Evolutionary conservation across 2,113 vertebrate species (phyloP).

Genomic region (Chlorodrepanis virens): DNA sequence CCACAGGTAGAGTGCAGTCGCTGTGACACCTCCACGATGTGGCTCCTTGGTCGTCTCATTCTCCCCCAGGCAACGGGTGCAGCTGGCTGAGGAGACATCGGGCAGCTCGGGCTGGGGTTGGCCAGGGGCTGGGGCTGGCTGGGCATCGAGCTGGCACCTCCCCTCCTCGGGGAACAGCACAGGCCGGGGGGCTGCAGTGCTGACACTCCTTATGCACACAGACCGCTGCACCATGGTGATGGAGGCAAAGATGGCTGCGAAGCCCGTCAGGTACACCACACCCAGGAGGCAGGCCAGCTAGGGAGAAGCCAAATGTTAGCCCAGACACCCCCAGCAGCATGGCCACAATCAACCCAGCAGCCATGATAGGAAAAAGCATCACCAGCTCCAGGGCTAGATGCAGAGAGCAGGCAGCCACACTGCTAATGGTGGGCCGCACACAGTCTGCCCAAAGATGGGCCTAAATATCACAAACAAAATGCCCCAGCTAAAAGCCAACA

Average conservation of each 20-base stretch:
- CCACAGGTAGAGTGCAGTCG: conserved; percentile 80
- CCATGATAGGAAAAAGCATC: rapidly evolving
- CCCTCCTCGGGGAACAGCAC: not conserved
- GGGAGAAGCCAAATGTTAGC: not conserved
- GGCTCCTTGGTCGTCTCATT: conserved; percentile 1
- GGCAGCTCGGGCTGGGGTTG: not conserved
- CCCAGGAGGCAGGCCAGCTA: conserved; percentile 91
- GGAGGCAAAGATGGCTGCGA: conserved; percentile 83
- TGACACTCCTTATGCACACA: conserved; percentile 52
- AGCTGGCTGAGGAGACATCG: not conserved
- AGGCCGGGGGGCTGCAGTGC: not conserved
- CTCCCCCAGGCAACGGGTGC: conserved; percentile 26
- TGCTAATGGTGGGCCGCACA: not conserved
- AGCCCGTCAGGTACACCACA: conserved; percentile 87
- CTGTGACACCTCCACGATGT: not conserved
- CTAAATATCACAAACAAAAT: not conserved
- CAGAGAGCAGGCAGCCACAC: not conserved
- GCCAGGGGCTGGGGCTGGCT: not conserved
- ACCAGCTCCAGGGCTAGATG: not conserved
- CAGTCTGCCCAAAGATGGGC: not conserved
- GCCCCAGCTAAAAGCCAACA: not conserved
- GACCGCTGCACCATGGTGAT: conserved; percentile 82
- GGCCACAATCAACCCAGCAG: rapidly evolving
- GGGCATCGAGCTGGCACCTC: conserved; percentile 20
- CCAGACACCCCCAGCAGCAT: not conserved